Conservation (phyloP, 1,140 invertebrate species). For the Uloborus diversus region DNA sequence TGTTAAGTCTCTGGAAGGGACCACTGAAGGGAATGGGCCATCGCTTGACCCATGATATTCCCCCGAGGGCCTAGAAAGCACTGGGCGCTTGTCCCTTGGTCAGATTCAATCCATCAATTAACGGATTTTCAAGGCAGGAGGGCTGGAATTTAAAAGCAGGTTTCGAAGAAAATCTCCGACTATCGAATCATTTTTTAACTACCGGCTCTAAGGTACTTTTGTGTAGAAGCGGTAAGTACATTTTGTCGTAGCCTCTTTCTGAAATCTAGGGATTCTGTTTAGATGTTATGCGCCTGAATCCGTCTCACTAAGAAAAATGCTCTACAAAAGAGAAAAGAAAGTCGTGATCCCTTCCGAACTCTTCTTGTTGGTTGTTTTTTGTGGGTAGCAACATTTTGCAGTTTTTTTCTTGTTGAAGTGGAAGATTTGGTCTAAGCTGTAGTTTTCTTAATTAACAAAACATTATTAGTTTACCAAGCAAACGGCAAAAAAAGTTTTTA, state of each 20-base stretch:
- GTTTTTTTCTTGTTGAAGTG: background rate
- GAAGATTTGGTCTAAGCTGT: constrained; percentile 5
- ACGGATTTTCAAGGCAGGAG: constrained; percentile 15
- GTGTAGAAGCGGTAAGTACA: constrained; percentile 26
- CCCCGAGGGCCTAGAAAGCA: background rate
- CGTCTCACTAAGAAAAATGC: too few species aligned
- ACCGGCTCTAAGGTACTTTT: background rate
- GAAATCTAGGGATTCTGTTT: background rate
- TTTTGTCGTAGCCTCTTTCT: constrained; percentile 14
- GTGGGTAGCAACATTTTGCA: constrained; percentile 1
- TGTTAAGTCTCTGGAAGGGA: background rate
- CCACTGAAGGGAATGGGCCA: background rate
- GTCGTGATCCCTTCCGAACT: too few species aligned
- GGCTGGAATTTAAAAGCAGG: constrained; percentile 2
- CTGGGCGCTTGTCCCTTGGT: constrained; percentile 12
- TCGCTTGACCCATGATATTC: background rate
- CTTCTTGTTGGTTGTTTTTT: constrained; percentile 12
- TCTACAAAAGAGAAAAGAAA: too few species aligned
- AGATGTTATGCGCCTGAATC: too few species aligned
- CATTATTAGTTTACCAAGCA: background rate
- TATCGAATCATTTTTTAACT: constrained; percentile 26
- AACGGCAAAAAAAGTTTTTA: background rate
- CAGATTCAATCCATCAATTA: constrained; percentile 34
- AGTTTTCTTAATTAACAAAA: constrained; percentile 4
- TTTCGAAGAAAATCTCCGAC: background rate